Base-by-base conservation (phyloP, 2,888 invertebrate genomes). In the Spatulosminthurus flaviceps region DNA sequence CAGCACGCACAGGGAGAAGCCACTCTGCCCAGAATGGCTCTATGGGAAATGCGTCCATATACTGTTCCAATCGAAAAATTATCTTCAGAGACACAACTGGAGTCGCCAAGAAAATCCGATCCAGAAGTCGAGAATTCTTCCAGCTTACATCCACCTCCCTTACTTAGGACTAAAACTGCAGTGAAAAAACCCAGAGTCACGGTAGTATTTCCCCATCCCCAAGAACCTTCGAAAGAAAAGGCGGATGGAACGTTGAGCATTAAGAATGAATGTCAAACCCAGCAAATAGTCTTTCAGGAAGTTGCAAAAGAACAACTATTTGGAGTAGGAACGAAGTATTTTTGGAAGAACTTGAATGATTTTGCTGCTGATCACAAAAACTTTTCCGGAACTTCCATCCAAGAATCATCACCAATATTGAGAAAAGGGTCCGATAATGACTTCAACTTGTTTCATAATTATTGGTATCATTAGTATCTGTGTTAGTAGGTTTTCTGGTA, bases 11-110 rank as follows among this genome's bases (percentile, higher is more conserved):
- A 9, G 64, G 4, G 24, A 64, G 24, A 64, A 24, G 16, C 64
- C 24, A 9, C 16, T 22, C 22, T 22, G 11, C 76, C 76, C 11
- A 4, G 67, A 67, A 67, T 76, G 66, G 76, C 76, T n/a, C 21
- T 76, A 13, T 76, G 76, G 76, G 76, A 76, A 22, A 21, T 66
- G 2, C 66, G 76, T 13, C 76, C 76, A 7, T 43, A 43, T 26
- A 76, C 76, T n/a, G 76, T 66, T 5, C 75, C 75, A 22, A n/a
- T 16, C 2, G 51, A 51, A 13, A 51, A 51, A 51, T 9, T 13
- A 2, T 4, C 16, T 9, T 51, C 51, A 2, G 51, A 51, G n/a
- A 2, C 16, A 2, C n/a, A 11, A 51, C 16, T 19, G 2, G 51
- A 51, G 51, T 11, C 51, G 5, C 51, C 7, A 5, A 51, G n/a